phyloP scores from a whole-genome alignment of 2,888 invertebrate genomes.

The Chloroclysta siterata region DNA sequence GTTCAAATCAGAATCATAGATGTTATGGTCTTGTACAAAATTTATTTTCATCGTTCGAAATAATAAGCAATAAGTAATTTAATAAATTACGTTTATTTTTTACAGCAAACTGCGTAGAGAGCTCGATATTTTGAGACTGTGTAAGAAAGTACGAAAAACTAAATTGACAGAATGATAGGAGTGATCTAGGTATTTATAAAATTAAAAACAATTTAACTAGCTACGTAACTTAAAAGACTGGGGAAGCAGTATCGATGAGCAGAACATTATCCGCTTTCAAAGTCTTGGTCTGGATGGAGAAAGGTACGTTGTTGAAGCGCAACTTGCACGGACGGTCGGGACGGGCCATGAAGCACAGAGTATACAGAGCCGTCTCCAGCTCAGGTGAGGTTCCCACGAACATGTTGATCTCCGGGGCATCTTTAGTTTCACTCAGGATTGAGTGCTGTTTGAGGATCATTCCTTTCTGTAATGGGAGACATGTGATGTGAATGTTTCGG shows the following conservation, averaged over 20 bases:
- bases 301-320: conserved; percentile 69
- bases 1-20: too few species aligned
- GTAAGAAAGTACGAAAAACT: neutral
- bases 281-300: conserved; percentile 77
- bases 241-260: conserved; percentile 75
- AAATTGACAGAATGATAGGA: neutral
- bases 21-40: too few species aligned
- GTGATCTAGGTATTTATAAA: conserved; percentile 1
- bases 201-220: conserved; percentile 8
- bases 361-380: conserved; percentile 94
- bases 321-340: conserved; percentile 91
- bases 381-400: conserved; percentile 96
- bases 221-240: conserved; percentile 53
- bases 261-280: conserved; percentile 67
- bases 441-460: conserved; percentile 90
- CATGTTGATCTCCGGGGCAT: conserved; percentile 92
- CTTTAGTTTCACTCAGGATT: conserved; percentile 87
- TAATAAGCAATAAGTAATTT: conserved; percentile 5
- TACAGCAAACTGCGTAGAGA: conserved; percentile 21
- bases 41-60: neutral
- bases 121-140: conserved; percentile 10
- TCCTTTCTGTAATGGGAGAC: conserved; percentile 87
- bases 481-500: neutral
- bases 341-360: conserved; percentile 93
- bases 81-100: conserved; percentile 31